Base-by-base conservation (phyloP, 2,113 vertebrate species). In the Oreochromis aureus region DNA sequence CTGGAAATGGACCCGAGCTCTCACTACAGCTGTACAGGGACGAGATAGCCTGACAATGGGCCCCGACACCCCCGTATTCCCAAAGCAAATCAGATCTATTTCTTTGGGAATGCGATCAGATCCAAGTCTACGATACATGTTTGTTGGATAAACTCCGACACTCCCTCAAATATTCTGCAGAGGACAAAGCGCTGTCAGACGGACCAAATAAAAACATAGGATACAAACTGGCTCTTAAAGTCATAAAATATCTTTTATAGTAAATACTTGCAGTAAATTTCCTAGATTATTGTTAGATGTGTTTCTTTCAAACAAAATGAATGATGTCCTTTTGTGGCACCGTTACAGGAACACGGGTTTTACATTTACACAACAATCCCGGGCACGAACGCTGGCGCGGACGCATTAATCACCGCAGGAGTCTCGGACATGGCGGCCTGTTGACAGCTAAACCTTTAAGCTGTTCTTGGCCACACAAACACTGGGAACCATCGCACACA, bases 11-110 rank as follows among this genome's bases (percentile, higher is more conserved):
- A 22, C 63, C n/a, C 11, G 12, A 22, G 36, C 6, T 69, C 36
- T n/a, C 11, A 36, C 0, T 66, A 13, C 34, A 36, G 18, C 10
- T 0, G 61, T n/a, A 39, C 34, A 0, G 61, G 10, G 19, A 66
- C 19, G 2, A 11, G 63, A 0, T 2, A 15, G 63, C 32, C 61
- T 13, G 34, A 0, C 19, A 8, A 22, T 22, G 61, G 18, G 10
- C 1, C 34, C 34, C 7, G 2, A 63, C 0, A 30, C 9, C 16
- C 2, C 13, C 2, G 0, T 4, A 34, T 19, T 2, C 58, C 27
- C 59, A 63, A 63, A 36, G 59, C 18, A n/a, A 36, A 39, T 66
- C 61, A 66, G 61, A 66, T n/a, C 0, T 4, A n/a, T 63, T 32
- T 36, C 63, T 41, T 22, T 39, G 34, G 34, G 34, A 69, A 39